Percentiles rank a stretch among this genome's conserved stretches.
These are phyloP conservation scores for Bilobella aurantiaca DNA, from an alignment of 1,140 invertebrate genomes.

Conservation along the genomic window DNA sequence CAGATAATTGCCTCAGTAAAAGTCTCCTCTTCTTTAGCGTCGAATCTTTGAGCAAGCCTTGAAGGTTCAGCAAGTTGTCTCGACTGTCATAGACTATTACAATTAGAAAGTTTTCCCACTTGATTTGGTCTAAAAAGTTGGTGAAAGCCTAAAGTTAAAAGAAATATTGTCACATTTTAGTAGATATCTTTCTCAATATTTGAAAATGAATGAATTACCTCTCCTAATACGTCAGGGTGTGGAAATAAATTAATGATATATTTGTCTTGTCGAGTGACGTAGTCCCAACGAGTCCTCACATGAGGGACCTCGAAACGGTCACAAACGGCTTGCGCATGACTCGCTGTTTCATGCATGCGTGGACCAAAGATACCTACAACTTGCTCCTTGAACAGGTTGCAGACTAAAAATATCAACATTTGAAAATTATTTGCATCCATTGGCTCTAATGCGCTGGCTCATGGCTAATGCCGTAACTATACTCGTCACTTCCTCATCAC, in stretches of 20 bases:
- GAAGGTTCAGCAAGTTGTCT: constrained; percentile 77
- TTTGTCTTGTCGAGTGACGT: constrained; percentile 68
- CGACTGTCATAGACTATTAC: constrained; percentile 93
- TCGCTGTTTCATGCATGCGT: constrained; percentile 74
- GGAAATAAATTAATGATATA: constrained; percentile 89
- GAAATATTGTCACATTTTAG: not conserved
- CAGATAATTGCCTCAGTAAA: no score
- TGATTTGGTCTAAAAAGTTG: constrained; percentile 74
- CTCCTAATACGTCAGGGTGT: constrained; percentile 76
- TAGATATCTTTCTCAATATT: not conserved
- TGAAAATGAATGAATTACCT: constrained; percentile 60
- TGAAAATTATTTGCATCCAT: no score
- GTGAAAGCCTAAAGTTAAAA: constrained; percentile 62
- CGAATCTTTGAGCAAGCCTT: no score
- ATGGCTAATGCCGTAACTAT: no score
- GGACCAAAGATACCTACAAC: constrained; percentile 90
- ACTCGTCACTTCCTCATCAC: no score
- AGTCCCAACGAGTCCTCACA: constrained; percentile 86
- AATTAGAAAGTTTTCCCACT: constrained; percentile 88
- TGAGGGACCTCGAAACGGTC: constrained; percentile 92
- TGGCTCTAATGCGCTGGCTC: no score
- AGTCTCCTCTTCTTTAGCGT: no score
- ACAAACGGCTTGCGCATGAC: constrained; percentile 91
- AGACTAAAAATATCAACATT: constrained; percentile 65
- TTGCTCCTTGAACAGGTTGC: constrained; percentile 67